Conservation (phyloP, 2,888 invertebrate species). For the Mesorhabditis sp. region DNA sequence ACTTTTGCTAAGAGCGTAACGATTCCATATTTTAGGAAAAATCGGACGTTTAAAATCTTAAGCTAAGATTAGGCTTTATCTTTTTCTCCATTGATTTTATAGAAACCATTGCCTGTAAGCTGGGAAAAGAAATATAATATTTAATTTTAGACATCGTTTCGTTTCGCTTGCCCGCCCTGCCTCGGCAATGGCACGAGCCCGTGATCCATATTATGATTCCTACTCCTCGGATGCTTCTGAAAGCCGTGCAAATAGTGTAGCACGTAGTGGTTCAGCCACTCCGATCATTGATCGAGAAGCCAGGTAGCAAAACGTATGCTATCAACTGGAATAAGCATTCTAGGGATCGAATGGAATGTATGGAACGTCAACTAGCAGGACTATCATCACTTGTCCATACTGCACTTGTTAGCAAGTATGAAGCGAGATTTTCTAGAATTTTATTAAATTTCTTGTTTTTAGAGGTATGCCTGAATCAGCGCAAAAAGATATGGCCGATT, state of each 20-base stretch:
- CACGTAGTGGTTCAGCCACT: conserved; percentile 68
- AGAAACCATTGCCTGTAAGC: background rate
- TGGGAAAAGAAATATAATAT: background rate
- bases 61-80: no score
- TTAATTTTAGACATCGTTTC: conserved; percentile 6
- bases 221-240: conserved; percentile 43
- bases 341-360: conserved; percentile 52
- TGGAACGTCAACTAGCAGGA: conserved; percentile 53
- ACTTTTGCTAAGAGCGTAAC: no score
- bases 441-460: conserved; percentile 3
- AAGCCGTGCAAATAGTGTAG: conserved; percentile 61
- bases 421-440: background rate
- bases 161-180: conserved; percentile 25
- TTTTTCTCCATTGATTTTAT: no score
- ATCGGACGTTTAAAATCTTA: no score
- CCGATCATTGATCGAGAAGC: conserved; percentile 74
- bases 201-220: conserved; percentile 46
- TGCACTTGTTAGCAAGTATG: conserved; percentile 36
- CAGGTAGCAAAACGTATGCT: conserved; percentile 15
- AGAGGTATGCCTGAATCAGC: conserved; percentile 42
- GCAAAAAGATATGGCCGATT: conserved; percentile 49
- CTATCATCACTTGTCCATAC: conserved; percentile 46
- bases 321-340: conserved; percentile 6
- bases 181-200: conserved; percentile 28
- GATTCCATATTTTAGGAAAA: no score